Evolutionary conservation across 53 echinoderm and acorn worm genomes (phyloP).

Genomic region (Holothuria scabra): DNA sequence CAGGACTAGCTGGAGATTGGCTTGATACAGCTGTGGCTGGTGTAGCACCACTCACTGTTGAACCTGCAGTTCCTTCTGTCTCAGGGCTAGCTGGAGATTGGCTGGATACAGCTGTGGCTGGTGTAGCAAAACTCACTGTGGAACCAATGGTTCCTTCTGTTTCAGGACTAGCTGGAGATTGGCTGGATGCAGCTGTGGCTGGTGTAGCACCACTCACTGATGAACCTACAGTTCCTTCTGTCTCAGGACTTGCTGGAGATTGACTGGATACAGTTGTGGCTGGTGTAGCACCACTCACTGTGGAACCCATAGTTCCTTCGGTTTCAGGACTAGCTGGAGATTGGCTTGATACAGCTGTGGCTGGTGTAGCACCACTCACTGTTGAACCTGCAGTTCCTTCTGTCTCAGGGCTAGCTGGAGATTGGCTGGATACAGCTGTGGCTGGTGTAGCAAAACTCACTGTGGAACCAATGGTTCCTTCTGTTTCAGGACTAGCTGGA

Average conservation of each 20-base stretch:
- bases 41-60: slow-evolving; percentile 14
- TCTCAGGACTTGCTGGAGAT: slow-evolving; percentile 5
- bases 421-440: no score
- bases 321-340: background rate
- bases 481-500: no score
- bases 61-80: background rate
- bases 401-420: no score
- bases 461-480: no score
- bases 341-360: background rate
- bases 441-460: no score
- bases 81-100: background rate
- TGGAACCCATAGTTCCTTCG: background rate
- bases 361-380: background rate
- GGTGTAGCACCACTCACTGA: background rate
- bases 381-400: no score
- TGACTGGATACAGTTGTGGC: background rate
- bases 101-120: background rate
- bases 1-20: slow-evolving; percentile 9
- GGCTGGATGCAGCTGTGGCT: background rate
- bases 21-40: background rate
- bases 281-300: slow-evolving; percentile 4
- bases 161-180: no score
- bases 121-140: background rate
- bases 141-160: background rate
- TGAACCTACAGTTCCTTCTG: background rate